Evolutionary conservation across 2,797 vertebrate genomes (phyloP).

Genomic region (Limnodromus scolopaceus): DNA sequence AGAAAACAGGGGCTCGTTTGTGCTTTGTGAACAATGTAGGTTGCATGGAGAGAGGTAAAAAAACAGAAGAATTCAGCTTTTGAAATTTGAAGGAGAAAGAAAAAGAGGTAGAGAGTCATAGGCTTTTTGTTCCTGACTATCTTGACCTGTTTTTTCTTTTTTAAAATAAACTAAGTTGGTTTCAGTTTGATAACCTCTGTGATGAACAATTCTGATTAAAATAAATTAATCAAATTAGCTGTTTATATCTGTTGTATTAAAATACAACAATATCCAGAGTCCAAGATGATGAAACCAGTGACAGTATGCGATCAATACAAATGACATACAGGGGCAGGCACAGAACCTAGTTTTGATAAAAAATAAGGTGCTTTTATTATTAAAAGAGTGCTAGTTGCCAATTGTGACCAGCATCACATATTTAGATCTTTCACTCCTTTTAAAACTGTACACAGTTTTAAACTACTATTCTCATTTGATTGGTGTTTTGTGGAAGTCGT

Average conservation of each 20-base stretch:
- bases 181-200: neutral
- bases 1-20: neutral
- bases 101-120: neutral
- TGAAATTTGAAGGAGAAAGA: neutral
- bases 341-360: neutral
- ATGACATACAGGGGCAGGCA: neutral
- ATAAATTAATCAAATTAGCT: neutral
- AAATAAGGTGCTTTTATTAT: neutral
- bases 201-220: neutral
- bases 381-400: neutral
- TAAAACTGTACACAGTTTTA: neutral
- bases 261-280: neutral
- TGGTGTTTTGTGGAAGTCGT: neutral
- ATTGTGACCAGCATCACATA: neutral
- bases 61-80: neutral
- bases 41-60: neutral
- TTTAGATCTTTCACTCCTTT: neutral
- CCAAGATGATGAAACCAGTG: neutral
- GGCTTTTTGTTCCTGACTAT: neutral
- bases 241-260: neutral
- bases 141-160: neutral
- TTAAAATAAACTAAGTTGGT: neutral
- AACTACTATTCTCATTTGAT: neutral
- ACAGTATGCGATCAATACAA: neutral
- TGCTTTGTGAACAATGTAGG: rapidly evolving